Base-by-base conservation (phyloP, 2,797 vertebrate genomes). In the Galago senegalensis region DNA sequence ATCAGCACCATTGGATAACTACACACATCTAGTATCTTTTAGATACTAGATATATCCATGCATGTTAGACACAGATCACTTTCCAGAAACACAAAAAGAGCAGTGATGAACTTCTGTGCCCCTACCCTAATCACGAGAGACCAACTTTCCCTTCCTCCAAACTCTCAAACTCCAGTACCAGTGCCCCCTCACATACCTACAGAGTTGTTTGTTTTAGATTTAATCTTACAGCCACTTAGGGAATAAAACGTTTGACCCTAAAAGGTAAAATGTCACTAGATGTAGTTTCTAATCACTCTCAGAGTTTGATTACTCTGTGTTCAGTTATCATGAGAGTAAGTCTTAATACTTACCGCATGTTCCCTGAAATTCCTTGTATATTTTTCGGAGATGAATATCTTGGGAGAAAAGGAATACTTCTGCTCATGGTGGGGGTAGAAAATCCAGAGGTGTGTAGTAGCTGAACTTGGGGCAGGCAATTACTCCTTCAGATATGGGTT, bases 141-240 rank as follows among this genome's bases (percentile, higher is more conserved):
- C 63, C 61, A 13, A 46, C 67, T 83, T 10, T 16, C 40, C 34
- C n/a, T 79, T 43, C 16, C 43, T 76, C 29, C 23, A 82, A 18
- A 70, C 20, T 49, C 65, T n/a, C 25, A 0, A 53, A 79, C 46
- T 17, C 40, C 43, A 77, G 75, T 25, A 0, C 17, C 81, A 67
- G 40, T 5, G 37, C n/a, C 53, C 67, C 0, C 53, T 31, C 0
- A 0, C 20, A 20, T 34, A 46, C 63, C 91, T 14, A 23, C 9
- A 23, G 53, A 65, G 10, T 27, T 82, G 18, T 77, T 93, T 94
- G 58, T 77, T 73, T 23, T 95, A 92, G 96, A 93, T 97, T 40
- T 87, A n/a, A 83, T 93, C 88, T 93, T 37, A 31, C 0, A 61
- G 67, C 87, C 70, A n/a, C 65, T 88, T 46, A 5, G 5, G 16